Evolutionary conservation across 2,888 invertebrate genomes (phyloP).

Genomic region (Lasioglossum villosulum): DNA sequence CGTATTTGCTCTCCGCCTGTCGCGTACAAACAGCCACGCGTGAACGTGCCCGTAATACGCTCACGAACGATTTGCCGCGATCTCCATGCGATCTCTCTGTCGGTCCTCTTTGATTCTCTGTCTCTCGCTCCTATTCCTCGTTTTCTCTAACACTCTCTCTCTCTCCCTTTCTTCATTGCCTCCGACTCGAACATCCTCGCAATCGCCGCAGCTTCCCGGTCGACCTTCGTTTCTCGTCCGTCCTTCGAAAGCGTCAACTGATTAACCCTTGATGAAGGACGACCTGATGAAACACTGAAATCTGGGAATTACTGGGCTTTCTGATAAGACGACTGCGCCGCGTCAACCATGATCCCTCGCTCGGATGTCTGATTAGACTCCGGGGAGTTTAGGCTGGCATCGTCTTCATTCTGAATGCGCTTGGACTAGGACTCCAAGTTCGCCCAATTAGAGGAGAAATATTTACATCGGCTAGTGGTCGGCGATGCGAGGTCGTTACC

Average conservation of each 20-base stretch:
- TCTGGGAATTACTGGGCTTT: slow-evolving; percentile 40
- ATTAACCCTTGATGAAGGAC: slow-evolving; percentile 59
- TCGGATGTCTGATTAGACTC: slow-evolving; percentile 2
- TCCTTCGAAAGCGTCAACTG: slow-evolving; percentile 30
- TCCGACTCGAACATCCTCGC: neutral
- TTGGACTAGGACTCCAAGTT: neutral
- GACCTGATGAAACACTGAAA: slow-evolving; percentile 42
- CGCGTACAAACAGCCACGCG: slow-evolving; percentile 70
- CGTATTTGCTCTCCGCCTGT: slow-evolving; percentile 78
- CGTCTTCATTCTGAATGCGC: neutral
- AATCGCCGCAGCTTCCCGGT: neutral
- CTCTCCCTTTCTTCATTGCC: neutral
- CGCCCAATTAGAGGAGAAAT: neutral
- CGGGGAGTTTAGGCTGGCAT: neutral
- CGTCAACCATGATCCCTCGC: slow-evolving; percentile 10
- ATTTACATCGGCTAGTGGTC: neutral
- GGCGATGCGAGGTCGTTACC: neutral
- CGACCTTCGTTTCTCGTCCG: neutral
- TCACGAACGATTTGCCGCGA: slow-evolving; percentile 66
- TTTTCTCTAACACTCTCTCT: slow-evolving; percentile 3
- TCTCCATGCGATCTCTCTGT: slow-evolving; percentile 50
- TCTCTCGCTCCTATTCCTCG: slow-evolving; percentile 14
- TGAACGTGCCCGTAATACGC: slow-evolving; percentile 64
- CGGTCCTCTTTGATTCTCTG: slow-evolving; percentile 19
- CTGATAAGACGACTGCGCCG: slow-evolving; percentile 30